A percentile compares a stretch with the other conserved stretches of the same genome.
Evolutionary conservation across 1,140 invertebrate species (phyloP).

Genomic region (Reticulitermes speratus): DNA sequence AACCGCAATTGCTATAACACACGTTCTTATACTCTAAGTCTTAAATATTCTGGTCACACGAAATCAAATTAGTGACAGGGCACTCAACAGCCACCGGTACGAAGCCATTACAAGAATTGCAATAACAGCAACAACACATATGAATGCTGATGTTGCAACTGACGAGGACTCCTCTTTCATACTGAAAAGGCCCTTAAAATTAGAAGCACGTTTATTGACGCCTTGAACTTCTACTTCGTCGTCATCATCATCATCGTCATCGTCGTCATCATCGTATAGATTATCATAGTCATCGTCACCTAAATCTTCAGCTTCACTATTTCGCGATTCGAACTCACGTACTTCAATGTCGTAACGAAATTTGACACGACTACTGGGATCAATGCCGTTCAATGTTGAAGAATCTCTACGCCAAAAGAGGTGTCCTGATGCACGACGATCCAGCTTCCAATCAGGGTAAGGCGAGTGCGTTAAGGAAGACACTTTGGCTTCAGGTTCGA

Average conservation of each 20-base stretch:
- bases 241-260: neutral
- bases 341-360: slow-evolving; percentile 54
- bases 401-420: slow-evolving; percentile 47
- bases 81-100: slow-evolving; percentile 46
- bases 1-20: too few relatives aligned
- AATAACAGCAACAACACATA: slow-evolving; percentile 49
- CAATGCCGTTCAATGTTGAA: slow-evolving; percentile 34
- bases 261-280: neutral
- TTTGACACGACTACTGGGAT: slow-evolving; percentile 42
- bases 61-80: neutral
- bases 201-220: neutral
- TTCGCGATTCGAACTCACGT: slow-evolving; percentile 48
- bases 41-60: too few relatives aligned
- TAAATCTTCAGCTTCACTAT: slow-evolving; percentile 43
- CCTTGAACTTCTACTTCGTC: slow-evolving; percentile 26
- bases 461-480: neutral
- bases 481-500: too few relatives aligned
- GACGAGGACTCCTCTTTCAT: too few relatives aligned
- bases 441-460: slow-evolving; percentile 46
- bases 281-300: neutral
- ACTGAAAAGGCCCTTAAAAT: neutral
- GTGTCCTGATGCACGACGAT: slow-evolving; percentile 48
- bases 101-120: slow-evolving; percentile 50
- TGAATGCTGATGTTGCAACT: slow-evolving; percentile 39
- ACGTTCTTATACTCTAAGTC: too few relatives aligned